Evolutionary conservation across 2,888 invertebrate genomes (phyloP).

Genomic region (Linnaemya vulpina): DNA sequence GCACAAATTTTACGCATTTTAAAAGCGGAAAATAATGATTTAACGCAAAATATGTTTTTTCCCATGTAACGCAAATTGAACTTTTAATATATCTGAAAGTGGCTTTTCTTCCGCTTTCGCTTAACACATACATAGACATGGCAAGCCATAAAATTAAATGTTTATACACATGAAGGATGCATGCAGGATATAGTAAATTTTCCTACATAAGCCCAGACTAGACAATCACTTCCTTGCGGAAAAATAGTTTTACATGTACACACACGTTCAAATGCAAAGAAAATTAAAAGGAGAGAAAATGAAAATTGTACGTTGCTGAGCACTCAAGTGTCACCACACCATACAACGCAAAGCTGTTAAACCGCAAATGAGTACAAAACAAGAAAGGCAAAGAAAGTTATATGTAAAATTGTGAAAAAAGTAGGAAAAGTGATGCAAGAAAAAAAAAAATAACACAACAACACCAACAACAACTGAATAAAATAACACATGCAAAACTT

Average conservation of each 20-base stretch:
- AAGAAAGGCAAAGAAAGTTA: conserved; percentile 55
- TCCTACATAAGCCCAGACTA: conserved; percentile 68
- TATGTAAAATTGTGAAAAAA: conserved; percentile 54
- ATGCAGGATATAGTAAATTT: conserved; percentile 72
- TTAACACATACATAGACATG: conserved; percentile 8
- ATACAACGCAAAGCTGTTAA: conserved; percentile 69
- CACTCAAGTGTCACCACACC: conserved; percentile 73
- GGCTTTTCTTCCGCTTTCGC: conserved; percentile 50
- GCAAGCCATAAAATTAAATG: conserved; percentile 17
- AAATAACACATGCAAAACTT: conserved; percentile 24
- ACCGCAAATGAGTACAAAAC: conserved; percentile 73
- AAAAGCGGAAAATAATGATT: conserved; percentile 82
- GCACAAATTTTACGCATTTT: conserved; percentile 77
- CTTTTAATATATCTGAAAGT: conserved; percentile 75
- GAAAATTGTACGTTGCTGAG: conserved; percentile 73
- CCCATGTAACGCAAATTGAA: conserved; percentile 78
- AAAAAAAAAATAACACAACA: not conserved
- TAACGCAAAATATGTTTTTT: conserved; percentile 79
- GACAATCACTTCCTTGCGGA: conserved; percentile 70
- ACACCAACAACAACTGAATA: too few species aligned
- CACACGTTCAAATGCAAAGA: conserved; percentile 32
- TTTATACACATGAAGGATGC: conserved; percentile 51
- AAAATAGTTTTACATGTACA: conserved; percentile 62
- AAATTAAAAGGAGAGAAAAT: conserved; percentile 23
- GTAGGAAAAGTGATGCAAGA: conserved; percentile 28